Evolutionary conservation across 2,888 invertebrate genomes (phyloP).

Genomic region (Tipula unca): DNA sequence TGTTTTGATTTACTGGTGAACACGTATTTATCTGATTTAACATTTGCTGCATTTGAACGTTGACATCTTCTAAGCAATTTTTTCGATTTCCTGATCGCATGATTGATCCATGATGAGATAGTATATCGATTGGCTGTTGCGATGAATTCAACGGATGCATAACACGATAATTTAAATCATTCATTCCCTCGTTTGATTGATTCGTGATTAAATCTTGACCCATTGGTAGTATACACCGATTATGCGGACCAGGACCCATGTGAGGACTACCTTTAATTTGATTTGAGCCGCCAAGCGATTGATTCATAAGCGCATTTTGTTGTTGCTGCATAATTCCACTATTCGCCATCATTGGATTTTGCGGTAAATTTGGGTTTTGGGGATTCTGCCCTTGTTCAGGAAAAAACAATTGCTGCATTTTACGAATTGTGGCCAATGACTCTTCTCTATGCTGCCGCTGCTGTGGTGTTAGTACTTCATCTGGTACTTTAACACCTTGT

Average conservation of each 20-base stretch:
- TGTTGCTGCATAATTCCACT: neutral
- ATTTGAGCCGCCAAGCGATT: neutral
- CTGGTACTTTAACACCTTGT: conserved; percentile 82
- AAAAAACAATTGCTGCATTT: conserved; percentile 89
- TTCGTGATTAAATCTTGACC: neutral
- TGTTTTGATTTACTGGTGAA: neutral
- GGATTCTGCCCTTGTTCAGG: conserved; percentile 53
- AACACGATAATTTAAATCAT: neutral
- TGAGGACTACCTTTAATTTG: neutral
- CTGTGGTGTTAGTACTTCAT: conserved; percentile 93
- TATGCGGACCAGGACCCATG: neutral
- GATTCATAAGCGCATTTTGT: neutral
- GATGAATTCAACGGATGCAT: neutral
- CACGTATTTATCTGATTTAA: neutral
- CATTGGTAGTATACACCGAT: neutral
- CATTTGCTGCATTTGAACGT: neutral
- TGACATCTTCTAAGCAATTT: neutral
- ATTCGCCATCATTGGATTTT: neutral
- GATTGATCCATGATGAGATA: neutral
- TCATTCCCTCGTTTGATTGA: neutral
- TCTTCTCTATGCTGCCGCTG: conserved; percentile 91
- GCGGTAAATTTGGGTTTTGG: neutral
- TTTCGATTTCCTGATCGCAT: neutral
- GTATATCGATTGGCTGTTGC: neutral
- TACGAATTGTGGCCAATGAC: conserved; percentile 76